Percentiles rank a stretch among this genome's conserved stretches.
These are phyloP conservation scores for Ormyrus nitidulus DNA, from an alignment of 2,888 invertebrate species.

Conservation along the genomic window DNA sequence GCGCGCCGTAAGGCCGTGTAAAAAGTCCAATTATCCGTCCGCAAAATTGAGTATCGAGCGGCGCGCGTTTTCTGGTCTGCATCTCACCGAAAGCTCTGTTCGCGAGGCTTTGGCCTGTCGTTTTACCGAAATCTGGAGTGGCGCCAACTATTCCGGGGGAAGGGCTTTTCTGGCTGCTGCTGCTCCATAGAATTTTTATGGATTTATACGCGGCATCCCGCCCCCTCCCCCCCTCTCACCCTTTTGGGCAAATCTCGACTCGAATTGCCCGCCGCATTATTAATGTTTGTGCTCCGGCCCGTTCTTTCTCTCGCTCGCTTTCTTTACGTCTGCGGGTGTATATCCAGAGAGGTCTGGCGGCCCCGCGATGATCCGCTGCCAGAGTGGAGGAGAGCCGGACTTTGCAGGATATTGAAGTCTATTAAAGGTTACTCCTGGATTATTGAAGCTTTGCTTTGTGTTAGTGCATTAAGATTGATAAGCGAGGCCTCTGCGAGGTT, in stretches of 20 bases:
- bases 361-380: slow-evolving; percentile 27
- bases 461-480: no score
- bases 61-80: slow-evolving; percentile 22
- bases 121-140: slow-evolving; percentile 62
- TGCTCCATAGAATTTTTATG: slow-evolving; percentile 55
- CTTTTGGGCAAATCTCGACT: slow-evolving; percentile 31
- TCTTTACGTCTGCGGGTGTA: not conserved
- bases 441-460: not conserved
- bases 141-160: slow-evolving; percentile 59
- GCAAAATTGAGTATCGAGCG: slow-evolving; percentile 67
- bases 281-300: slow-evolving; percentile 40
- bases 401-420: slow-evolving; percentile 24
- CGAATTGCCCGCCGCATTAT: slow-evolving; percentile 53
- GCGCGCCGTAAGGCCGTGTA: slow-evolving; percentile 37
- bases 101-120: not conserved
- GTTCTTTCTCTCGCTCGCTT: not conserved
- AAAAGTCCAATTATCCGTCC: slow-evolving; percentile 63
- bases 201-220: slow-evolving; percentile 47
- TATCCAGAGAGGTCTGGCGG: not conserved
- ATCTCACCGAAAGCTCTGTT: not conserved
- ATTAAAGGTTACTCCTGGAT: slow-evolving; percentile 34
- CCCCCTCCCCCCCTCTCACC: slow-evolving; percentile 15
- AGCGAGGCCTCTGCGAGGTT: no score
- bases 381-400: not conserved
- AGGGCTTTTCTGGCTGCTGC: slow-evolving; percentile 49